A percentile compares a stretch with the other conserved stretches of the same genome.
Evolutionary conservation across 2,888 invertebrate genomes (phyloP).

Genomic region (Palloptera scutellata): DNA sequence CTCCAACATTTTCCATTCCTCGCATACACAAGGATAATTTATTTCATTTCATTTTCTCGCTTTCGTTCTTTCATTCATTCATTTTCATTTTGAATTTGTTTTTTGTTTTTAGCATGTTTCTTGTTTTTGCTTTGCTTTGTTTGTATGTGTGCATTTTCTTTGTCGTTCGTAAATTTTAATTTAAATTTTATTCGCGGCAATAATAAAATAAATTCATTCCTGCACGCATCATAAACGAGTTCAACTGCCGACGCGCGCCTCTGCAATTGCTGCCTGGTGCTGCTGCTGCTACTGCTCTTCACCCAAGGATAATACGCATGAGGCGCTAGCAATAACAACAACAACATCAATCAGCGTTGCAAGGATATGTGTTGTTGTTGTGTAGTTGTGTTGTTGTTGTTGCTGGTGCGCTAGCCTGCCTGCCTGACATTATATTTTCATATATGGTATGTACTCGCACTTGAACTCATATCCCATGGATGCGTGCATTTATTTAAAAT

Average conservation of each 20-base stretch:
- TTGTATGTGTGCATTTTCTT: conserved; percentile 15
- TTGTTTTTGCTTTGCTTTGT: background rate
- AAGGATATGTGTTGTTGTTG: too few species aligned
- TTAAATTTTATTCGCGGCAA: conserved; percentile 57
- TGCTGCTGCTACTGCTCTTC: too few species aligned
- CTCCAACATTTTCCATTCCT: background rate
- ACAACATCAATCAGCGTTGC: too few species aligned
- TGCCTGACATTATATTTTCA: too few species aligned
- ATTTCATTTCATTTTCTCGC: conserved; percentile 27
- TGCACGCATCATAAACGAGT: conserved; percentile 47
- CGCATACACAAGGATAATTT: conserved; percentile 32
- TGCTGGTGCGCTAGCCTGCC: too few species aligned
- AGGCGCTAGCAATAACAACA: too few species aligned
- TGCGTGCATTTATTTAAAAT: too few species aligned
- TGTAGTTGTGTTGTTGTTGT: too few species aligned
- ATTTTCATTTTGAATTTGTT: conserved; percentile 6
- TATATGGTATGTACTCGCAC: too few species aligned
- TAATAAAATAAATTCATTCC: conserved; percentile 51
- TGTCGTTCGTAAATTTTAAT: conserved; percentile 54
- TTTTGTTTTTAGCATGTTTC: background rate
- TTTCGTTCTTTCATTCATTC: background rate
- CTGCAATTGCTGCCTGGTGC: too few species aligned
- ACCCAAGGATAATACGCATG: too few species aligned
- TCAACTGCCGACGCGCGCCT: conserved; percentile 30
- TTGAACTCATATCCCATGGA: too few species aligned